Evolutionary conservation across 1,140 invertebrate species (phyloP).

Genomic region (Orchesella cincta): DNA sequence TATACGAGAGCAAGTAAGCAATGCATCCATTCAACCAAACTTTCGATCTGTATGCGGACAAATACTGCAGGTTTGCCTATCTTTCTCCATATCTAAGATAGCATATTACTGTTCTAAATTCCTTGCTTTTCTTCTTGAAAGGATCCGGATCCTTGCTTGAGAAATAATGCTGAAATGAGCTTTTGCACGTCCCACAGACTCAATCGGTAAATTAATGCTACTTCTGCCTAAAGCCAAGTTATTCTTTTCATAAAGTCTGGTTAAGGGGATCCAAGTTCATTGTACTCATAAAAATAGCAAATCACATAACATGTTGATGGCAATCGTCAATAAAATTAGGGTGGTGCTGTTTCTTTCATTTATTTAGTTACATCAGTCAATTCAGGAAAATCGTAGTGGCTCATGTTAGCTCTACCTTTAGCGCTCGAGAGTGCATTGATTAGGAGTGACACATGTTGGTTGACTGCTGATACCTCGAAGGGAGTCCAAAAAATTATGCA

Average conservation of each 20-base stretch:
- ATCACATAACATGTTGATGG: slow-evolving; percentile 15
- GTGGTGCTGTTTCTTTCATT: slow-evolving; percentile 20
- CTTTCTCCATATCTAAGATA: slow-evolving; percentile 8
- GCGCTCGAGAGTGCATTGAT: background rate
- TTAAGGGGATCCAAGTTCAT: slow-evolving; percentile 17
- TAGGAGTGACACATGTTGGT: slow-evolving; percentile 15
- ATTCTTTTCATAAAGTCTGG: background rate
- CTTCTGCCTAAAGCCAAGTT: slow-evolving; percentile 16
- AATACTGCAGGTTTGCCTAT: slow-evolving; percentile 14
- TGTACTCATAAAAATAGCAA: slow-evolving; percentile 21
- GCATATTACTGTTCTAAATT: too few relatives aligned
- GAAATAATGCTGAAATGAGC: slow-evolving; percentile 7
- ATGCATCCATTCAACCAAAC: background rate
- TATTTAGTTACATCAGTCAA: background rate
- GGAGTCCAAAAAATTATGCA: background rate
- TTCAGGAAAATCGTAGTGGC: slow-evolving; percentile 3
- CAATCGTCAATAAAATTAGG: slow-evolving; percentile 21
- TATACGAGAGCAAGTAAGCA: background rate
- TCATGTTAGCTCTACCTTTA: background rate
- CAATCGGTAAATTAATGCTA: slow-evolving; percentile 10
- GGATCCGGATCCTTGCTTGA: too few relatives aligned
- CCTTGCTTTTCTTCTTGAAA: background rate
- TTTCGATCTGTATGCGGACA: background rate
- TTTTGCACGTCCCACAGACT: background rate
- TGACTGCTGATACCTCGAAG: slow-evolving; percentile 10